Conservation (phyloP, 2,113 vertebrate species). For the Triplophysa dalaica region DNA sequence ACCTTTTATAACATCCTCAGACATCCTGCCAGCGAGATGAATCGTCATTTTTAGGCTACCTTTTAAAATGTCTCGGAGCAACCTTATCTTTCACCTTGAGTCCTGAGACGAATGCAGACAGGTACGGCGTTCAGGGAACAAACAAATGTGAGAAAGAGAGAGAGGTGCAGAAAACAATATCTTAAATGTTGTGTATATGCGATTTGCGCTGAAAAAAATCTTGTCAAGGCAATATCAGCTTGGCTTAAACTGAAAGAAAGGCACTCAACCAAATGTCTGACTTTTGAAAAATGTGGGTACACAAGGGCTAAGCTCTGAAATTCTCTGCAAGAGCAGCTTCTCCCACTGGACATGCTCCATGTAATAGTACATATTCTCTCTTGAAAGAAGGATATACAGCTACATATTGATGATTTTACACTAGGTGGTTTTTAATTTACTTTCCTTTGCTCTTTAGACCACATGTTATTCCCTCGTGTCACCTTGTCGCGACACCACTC, state of each 20-base stretch:
- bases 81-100: constrained; percentile 57
- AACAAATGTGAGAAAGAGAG: not conserved
- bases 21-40: constrained; percentile 54
- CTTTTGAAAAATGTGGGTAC: not conserved
- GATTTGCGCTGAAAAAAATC: not conserved
- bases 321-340: constrained; percentile 21
- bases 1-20: constrained; percentile 51
- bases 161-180: constrained; percentile 1
- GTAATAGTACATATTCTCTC: constrained; percentile 56
- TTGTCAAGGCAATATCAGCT: not conserved
- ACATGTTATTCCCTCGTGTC: constrained; percentile 51
- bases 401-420: constrained; percentile 64
- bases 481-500: constrained; percentile 53
- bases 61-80: constrained; percentile 57
- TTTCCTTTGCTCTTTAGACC: constrained; percentile 58
- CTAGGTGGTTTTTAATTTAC: constrained; percentile 64
- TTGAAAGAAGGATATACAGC: constrained; percentile 48
- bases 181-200: not conserved
- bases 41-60: constrained; percentile 47
- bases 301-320: constrained; percentile 20
- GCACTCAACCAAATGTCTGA: not conserved
- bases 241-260: not conserved
- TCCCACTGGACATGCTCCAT: constrained; percentile 49
- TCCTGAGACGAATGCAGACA: constrained; percentile 56
- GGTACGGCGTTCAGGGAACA: constrained; percentile 26